phyloP scores from a whole-genome alignment of 2,888 invertebrate genomes.

The Latheticus oryzae region DNA sequence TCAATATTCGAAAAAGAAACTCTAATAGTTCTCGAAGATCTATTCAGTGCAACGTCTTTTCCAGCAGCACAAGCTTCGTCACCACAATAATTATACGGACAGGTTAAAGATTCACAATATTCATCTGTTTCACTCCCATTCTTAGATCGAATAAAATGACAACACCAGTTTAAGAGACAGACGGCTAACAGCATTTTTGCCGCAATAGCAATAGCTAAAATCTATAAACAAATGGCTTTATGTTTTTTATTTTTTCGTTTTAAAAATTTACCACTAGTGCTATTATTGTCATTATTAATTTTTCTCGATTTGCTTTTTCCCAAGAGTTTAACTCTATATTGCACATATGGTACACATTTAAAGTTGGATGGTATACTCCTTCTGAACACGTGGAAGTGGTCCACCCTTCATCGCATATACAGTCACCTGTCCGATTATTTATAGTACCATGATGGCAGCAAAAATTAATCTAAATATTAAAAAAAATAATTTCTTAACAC shows the following conservation, averaged over 20 bases:
- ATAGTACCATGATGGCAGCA: constrained; percentile 63
- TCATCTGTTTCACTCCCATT: constrained; percentile 7
- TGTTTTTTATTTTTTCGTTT: too few relatives aligned
- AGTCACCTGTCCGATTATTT: constrained; percentile 59
- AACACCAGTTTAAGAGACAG: constrained; percentile 57
- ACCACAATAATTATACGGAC: constrained; percentile 20
- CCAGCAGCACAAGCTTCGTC: constrained; percentile 14
- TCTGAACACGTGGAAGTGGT: constrained; percentile 59
- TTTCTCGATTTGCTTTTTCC: constrained; percentile 57
- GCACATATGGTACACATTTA: constrained; percentile 65
- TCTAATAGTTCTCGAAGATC: constrained; percentile 17
- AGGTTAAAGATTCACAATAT: constrained; percentile 14
- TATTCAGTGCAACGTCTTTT: background rate
- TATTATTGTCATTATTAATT: constrained; percentile 58
- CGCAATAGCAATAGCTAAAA: constrained; percentile 52
- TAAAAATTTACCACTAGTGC: constrained; percentile 55
- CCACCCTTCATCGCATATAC: constrained; percentile 64
- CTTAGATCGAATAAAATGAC: constrained; percentile 17
- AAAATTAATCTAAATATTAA: constrained; percentile 54
- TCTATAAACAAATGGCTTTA: constrained; percentile 41
- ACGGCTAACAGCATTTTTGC: constrained; percentile 55
- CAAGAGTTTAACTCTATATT: constrained; percentile 62
- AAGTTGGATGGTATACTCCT: constrained; percentile 58
- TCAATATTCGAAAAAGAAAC: constrained; percentile 32
- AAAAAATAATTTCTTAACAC: background rate